Conservation (phyloP, 2,797 vertebrate species). For the Falco naumanni region DNA sequence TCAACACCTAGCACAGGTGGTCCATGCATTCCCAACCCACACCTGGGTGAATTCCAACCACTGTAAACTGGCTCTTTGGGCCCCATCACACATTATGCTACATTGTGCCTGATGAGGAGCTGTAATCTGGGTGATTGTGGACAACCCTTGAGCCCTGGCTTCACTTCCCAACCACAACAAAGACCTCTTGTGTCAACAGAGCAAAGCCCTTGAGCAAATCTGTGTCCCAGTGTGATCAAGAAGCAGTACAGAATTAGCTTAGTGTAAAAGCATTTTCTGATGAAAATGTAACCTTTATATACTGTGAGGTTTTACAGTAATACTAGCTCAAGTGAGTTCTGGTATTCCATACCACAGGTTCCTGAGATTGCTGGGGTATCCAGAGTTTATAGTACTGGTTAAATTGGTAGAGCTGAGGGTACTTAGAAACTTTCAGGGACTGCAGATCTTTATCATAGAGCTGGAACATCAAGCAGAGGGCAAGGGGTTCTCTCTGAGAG, state of each 20-base stretch:
- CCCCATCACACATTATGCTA: neutral
- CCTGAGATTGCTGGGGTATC: slow-evolving; percentile 82
- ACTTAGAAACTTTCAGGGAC: slow-evolving; percentile 48
- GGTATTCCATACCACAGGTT: slow-evolving; percentile 78
- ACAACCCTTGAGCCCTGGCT: neutral
- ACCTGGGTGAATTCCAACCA: neutral
- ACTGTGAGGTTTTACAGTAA: neutral
- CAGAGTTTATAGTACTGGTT: slow-evolving; percentile 89
- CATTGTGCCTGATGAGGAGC: neutral
- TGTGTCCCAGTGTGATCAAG: neutral
- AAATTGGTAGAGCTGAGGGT: slow-evolving; percentile 76
- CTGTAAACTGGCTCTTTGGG: neutral
- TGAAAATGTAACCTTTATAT: neutral
- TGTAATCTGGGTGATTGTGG: neutral
- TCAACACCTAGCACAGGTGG: neutral
- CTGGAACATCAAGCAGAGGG: slow-evolving; percentile 89
- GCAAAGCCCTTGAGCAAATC: neutral
- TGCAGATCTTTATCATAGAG: slow-evolving; percentile 87
- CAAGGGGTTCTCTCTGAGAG: slow-evolving; percentile 90
- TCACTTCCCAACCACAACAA: neutral
- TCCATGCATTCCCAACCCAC: neutral
- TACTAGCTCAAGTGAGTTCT: neutral
- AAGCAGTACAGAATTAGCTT: neutral
- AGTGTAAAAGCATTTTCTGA: neutral
- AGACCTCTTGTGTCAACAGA: neutral